Base-by-base conservation (phyloP, 2,797 vertebrate genomes). In the Coendou prehensilis region DNA sequence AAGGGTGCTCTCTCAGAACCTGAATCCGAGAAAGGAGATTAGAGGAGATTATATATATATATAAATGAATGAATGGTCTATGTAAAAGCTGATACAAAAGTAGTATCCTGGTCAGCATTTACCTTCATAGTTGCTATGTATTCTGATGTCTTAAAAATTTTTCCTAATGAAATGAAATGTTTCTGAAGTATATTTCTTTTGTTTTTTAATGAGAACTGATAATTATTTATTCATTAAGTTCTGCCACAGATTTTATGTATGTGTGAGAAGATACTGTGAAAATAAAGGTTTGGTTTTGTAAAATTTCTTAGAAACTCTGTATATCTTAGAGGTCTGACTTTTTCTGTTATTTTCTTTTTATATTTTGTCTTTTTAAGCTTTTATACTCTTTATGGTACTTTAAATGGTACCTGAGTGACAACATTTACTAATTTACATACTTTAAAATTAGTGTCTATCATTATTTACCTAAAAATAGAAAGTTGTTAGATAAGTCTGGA, bases 261-360 rank as follows among this genome's bases (percentile, higher is more conserved):
- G 10, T 79, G 10, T 52, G 6, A 45, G 26, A 67, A n/a, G 41
- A 73, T 95, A 28, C 47, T 64, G 37, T 96, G 83, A 75, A 79
- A 94, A 67, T 64, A 76, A 69, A 41, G 20, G 14, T 52, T 93
- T 78, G 6, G 3, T 45, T 63, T 67, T 67, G 80, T 30, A 20
- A 30, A 90, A 78, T 61, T 93, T 93, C 33, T 63, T 78, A 15
- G 73, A 63, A 69, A 76, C 57, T 52, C 57, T 92, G 4, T 20
- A 17, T 81, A 7, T 76, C 56, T 89, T 89, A 67, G 56, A 89
- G 14, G 26, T 96, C 56, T 57, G 20, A 57, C 67, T 93, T 87
- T 88, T 67, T 69, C 76, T 61, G 6, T 9, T 26, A 52, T 73
- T 81, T 86, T 61, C 18, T 87, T 82, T 90, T 93, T n/a, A 28